Base-by-base conservation (phyloP, 2,888 invertebrate species). In the Heliconius sara region DNA sequence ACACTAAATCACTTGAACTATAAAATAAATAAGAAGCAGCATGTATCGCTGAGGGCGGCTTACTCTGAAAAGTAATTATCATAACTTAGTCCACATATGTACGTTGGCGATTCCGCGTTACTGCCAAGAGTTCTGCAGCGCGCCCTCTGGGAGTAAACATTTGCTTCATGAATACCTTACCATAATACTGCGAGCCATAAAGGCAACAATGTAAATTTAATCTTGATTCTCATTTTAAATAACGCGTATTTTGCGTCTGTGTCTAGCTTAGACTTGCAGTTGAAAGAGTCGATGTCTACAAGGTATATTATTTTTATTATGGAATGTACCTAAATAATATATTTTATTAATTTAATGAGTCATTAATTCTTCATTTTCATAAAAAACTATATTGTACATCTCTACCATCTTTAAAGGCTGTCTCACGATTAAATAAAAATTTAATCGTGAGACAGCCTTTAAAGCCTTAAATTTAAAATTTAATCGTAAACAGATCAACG, bases 141-240 rank as follows among this genome's bases (percentile, higher is more conserved):
- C 84, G 87, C 89, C 91, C 91, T 87, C 84, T 85, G 91, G 91
- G 92, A 91, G 89, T 86, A 89, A 92, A 91, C 92, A 91, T 91
- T 93, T 90, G 89, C 91, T 91, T 93, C 92, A 93, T 93, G 94
- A 93, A 94, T 94, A 92, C 91, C 91, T 91, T 93, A 92, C 89
- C 92, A 92, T 91, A 92, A 92, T 92, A 92, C 84, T 82, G 83
- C 86, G 85, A 88, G 86, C 86, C 86, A 86, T 90, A 90, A 91
- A 91, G 89, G 90, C 91, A 91, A 92, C 93, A 92, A 91, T 93
- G 93, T 92, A 93, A 92, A 92, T 93, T 93, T 93, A 92, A 93
- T 92, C 92, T 91, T 88, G 88, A 90, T 90, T 90, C 89, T 88
- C 88, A 87, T 89, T 90, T 87, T 90, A 90, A 90, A 89, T 91